Evolutionary conservation across 2,888 invertebrate species (phyloP).

Genomic region (Asteroscopus sphinx): DNA sequence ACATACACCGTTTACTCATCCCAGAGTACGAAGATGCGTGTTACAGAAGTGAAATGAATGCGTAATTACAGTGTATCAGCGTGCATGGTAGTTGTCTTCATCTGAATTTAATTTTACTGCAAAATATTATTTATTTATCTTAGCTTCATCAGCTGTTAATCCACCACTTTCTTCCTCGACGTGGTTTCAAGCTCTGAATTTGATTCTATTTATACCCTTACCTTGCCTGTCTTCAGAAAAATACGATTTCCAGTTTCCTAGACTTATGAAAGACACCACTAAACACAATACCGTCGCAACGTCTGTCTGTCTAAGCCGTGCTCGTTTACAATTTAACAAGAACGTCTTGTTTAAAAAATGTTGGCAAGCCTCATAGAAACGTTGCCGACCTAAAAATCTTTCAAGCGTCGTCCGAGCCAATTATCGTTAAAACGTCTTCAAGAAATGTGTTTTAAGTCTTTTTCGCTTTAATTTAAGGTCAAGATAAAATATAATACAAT

Average conservation of each 20-base stretch:
- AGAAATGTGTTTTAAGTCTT: constrained; percentile 46
- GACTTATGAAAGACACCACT: constrained; percentile 24
- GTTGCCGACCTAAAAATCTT: constrained; percentile 57
- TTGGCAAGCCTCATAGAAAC: constrained; percentile 53
- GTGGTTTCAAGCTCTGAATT: background rate
- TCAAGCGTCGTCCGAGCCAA: constrained; percentile 52
- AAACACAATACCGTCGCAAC: constrained; percentile 33
- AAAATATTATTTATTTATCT: too few relatives aligned
- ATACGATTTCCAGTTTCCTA: background rate
- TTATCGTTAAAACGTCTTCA: constrained; percentile 47
- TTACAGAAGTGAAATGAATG: too few relatives aligned
- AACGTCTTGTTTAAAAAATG: constrained; percentile 50
- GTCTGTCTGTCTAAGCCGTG: constrained; percentile 33
- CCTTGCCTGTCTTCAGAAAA: background rate
- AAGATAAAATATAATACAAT: constrained; percentile 40
- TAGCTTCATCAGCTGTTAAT: too few relatives aligned
- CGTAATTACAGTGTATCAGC: too few relatives aligned
- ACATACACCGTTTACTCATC: too few relatives aligned
- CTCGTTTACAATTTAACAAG: constrained; percentile 50
- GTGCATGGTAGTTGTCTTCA: too few relatives aligned
- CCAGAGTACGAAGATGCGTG: too few relatives aligned
- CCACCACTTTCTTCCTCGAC: too few relatives aligned
- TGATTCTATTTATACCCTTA: background rate
- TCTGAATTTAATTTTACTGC: too few relatives aligned
- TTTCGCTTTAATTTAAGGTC: constrained; percentile 19